Conservation (phyloP, 2,113 vertebrate species). For the Paradoxurus hermaphroditus region DNA sequence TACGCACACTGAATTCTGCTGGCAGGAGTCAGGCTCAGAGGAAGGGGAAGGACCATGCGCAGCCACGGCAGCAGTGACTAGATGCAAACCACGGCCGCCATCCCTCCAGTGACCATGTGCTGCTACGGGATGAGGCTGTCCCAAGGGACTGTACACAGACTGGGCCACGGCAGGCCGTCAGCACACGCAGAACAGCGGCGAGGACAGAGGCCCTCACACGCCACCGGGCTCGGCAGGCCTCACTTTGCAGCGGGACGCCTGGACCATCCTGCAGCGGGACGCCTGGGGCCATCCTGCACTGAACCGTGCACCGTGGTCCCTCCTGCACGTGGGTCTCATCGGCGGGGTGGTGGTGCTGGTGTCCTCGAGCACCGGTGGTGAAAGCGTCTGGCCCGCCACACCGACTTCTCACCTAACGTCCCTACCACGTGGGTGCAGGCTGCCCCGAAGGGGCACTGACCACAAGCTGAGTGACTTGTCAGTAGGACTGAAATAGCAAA, state of each 20-base stretch:
- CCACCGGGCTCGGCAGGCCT: neutral
- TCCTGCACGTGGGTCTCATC: neutral
- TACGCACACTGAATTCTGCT: neutral
- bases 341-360: neutral
- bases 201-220: neutral
- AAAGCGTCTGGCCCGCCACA: neutral
- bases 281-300: neutral
- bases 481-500: neutral
- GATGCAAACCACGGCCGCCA: neutral
- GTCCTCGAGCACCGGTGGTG: too few species aligned
- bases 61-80: neutral
- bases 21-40: neutral
- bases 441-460: neutral
- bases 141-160: neutral
- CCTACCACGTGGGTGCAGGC: neutral
- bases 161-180: neutral
- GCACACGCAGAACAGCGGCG: fast-evolving
- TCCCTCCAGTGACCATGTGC: neutral
- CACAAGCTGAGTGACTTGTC: neutral
- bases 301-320: neutral
- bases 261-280: neutral
- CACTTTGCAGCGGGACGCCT: neutral
- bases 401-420: neutral
- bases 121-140: neutral
- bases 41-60: neutral